Base-by-base conservation (phyloP, 2,888 invertebrate genomes). In the Chironomus tentans region DNA sequence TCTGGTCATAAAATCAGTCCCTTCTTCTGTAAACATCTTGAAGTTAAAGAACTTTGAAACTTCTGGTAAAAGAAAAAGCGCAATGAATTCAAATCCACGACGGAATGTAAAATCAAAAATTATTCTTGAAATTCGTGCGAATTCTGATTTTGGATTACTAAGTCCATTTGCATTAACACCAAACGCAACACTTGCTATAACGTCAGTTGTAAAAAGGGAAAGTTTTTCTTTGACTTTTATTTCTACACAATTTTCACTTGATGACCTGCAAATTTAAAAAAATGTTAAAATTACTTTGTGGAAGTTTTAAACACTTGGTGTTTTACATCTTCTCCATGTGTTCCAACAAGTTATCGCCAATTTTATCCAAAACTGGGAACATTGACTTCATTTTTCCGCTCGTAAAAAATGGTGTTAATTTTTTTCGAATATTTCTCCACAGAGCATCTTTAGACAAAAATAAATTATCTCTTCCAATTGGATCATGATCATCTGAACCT, bases 381-480 rank as follows among this genome's bases (percentile, higher is more conserved):
- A 12, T 62, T 6, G 15, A 18, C 21, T 62, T 62, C 18, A 62
- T 21, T 5, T 62, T 15, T 3, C 21, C 21, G 5, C 18, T 62
- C 0, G 21, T 18, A 22, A 62, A 62, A 7, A 62, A 62, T 21
- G 62, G 15, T 12, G 62, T 18, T 21, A 62, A 2, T 7, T 84
- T 85, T 0, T 80, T 70, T 24, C 87, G 81, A 0, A 86, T 78
- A 13, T 81, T 78, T 77, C 82, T 85, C 86, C 87, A 86, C 0
- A 81, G 77, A 0, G 82, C 82, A 80, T 84, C 84, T 15, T 82
- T 83, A 0, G 85, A 79, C 73, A 85, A 80, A 78, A 86, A 86
- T 1, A 86, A 77, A 79, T 84, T 85, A 10, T 82, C 79, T 0
- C 79, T 80, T 5, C 83, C 85, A 5, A 86, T 71, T 0, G 79